Evolutionary conservation across 2,797 vertebrate species (phyloP).

Genomic region (Denticeps clupeoides): DNA sequence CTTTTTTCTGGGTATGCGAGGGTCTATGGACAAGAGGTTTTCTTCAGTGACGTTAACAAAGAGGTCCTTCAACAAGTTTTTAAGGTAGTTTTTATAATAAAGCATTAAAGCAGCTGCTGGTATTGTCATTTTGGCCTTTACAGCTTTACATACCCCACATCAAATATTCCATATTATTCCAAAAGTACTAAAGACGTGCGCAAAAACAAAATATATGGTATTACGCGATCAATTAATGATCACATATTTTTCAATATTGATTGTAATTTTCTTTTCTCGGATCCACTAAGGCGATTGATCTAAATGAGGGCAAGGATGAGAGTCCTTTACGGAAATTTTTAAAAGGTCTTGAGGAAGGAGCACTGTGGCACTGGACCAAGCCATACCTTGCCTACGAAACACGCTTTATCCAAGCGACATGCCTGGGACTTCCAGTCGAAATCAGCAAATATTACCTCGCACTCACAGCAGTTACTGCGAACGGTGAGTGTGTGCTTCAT

Average conservation of each 20-base stretch:
- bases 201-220: too few species aligned
- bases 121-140: too few species aligned
- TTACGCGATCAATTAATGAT: too few species aligned
- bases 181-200: too few species aligned
- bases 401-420: slow-evolving; percentile 58
- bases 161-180: too few species aligned
- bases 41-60: slow-evolving; percentile 55
- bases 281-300: slow-evolving; percentile 39
- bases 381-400: slow-evolving; percentile 48
- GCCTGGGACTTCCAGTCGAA: slow-evolving; percentile 61
- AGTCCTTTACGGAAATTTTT: slow-evolving; percentile 41
- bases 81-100: slow-evolving; percentile 58
- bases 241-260: too few species aligned
- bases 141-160: too few species aligned
- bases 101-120: too few species aligned
- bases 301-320: slow-evolving; percentile 41
- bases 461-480: slow-evolving; percentile 45
- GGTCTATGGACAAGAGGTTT: slow-evolving; percentile 63
- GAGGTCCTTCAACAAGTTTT: slow-evolving; percentile 45
- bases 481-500: slow-evolving; percentile 44
- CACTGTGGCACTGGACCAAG: slow-evolving; percentile 49
- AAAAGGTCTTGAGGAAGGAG: slow-evolving; percentile 43
- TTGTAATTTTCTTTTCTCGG: not conserved
- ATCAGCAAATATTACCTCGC: slow-evolving; percentile 57
- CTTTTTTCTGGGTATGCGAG: slow-evolving; percentile 56